Evolutionary conservation across 2,888 invertebrate genomes (phyloP).

Genomic region (Drosophila limbata): DNA sequence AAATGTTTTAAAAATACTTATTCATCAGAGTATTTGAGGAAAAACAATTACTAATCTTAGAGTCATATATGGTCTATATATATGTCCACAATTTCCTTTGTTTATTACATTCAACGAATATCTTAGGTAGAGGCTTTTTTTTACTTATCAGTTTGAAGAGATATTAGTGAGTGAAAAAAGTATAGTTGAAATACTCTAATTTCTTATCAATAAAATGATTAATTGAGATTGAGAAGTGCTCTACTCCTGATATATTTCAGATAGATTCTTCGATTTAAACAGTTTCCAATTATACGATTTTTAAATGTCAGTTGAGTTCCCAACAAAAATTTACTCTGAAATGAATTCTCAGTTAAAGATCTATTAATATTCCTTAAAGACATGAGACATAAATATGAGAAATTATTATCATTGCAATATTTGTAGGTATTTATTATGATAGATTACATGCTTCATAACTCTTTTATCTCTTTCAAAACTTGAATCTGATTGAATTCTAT

Average conservation of each 20-base stretch:
- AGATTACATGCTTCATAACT: too few relatives aligned
- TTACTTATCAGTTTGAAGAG: background rate
- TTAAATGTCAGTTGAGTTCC: too few relatives aligned
- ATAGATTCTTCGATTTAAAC: background rate
- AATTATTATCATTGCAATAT: background rate
- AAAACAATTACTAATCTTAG: constrained; percentile 10
- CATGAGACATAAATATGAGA: too few relatives aligned
- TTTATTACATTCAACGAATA: background rate
- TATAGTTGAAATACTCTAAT: background rate
- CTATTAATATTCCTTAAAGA: too few relatives aligned
- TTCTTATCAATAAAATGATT: background rate
- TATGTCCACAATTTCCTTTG: constrained; percentile 2
- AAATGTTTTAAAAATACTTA: constrained; percentile 7
- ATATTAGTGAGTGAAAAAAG: background rate
- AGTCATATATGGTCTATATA: constrained; percentile 9
- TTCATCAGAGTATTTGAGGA: constrained; percentile 11
- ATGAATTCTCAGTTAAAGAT: too few relatives aligned
- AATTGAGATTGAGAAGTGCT: background rate
- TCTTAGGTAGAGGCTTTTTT: background rate
- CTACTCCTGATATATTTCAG: background rate
- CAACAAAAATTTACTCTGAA: too few relatives aligned
- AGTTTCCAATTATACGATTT: too few relatives aligned
- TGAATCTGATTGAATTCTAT: background rate
- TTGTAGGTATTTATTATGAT: background rate
- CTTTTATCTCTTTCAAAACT: background rate